Conservation (phyloP, 2,797 vertebrate species). For the Poeciliopsis paucimaculata region DNA sequence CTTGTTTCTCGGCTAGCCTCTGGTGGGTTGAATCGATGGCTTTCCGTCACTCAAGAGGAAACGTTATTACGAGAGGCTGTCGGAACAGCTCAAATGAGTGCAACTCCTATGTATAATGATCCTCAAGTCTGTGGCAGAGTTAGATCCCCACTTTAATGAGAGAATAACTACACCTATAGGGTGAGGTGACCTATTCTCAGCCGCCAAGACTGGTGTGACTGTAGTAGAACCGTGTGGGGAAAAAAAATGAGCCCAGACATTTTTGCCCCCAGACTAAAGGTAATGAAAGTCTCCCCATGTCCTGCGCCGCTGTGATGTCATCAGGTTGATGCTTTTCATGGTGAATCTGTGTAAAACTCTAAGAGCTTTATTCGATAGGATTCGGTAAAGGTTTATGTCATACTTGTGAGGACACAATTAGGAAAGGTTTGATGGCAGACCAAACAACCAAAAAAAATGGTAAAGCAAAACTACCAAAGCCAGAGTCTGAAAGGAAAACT, state of each 20-base stretch:
- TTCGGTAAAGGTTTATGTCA: background rate
- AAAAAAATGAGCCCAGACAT: conserved; percentile 27
- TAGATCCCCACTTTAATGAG: conserved; percentile 5
- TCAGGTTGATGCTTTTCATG: background rate
- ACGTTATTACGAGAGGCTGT: conserved; percentile 25
- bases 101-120: background rate
- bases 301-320: conserved; percentile 9
- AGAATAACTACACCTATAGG: conserved; percentile 31
- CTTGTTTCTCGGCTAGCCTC: conserved; percentile 40
- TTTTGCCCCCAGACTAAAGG: background rate
- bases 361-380: background rate
- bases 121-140: background rate
- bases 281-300: conserved; percentile 25
- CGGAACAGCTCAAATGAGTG: conserved; percentile 29
- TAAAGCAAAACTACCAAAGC: background rate
- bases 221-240: background rate
- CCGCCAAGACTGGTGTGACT: conserved; percentile 19
- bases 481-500: background rate
- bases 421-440: background rate
- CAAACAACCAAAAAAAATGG: background rate
- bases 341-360: background rate
- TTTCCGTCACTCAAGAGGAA: conserved; percentile 45
- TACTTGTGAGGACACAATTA: background rate
- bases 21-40: conserved; percentile 48
- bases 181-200: conserved; percentile 40